Conservation (phyloP, 1,140 invertebrate species). For the Neelides sp. region DNA sequence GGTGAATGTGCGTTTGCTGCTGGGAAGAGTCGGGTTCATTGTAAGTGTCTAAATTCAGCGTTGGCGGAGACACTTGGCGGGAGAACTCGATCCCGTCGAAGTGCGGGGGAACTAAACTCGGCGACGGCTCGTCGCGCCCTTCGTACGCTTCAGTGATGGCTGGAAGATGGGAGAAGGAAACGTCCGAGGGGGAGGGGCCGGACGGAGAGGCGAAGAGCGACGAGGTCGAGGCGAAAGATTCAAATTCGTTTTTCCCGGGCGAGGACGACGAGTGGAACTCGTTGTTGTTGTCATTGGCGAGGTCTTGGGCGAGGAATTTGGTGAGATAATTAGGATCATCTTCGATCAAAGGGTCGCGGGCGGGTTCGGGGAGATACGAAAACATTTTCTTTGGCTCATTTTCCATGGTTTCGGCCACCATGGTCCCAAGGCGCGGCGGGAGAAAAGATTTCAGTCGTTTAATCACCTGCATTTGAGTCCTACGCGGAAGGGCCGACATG, state of each 20-base stretch:
- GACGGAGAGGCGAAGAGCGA: neutral
- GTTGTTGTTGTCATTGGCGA: conserved; percentile 1
- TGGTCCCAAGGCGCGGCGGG: conserved; percentile 13
- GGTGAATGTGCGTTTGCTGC: neutral
- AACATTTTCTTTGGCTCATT: conserved; percentile 21
- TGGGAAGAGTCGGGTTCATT: neutral
- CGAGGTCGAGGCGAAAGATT: conserved; percentile 4
- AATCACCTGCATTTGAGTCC: conserved; percentile 27
- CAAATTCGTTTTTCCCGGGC: conserved; percentile 10
- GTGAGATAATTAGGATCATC: conserved; percentile 8
- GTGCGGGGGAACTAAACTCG: too few relatives aligned
- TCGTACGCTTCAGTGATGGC: too few relatives aligned
- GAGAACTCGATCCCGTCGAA: neutral
- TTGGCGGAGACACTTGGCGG: neutral
- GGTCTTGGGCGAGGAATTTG: neutral
- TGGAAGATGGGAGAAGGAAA: too few relatives aligned
- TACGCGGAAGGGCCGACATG: conserved; percentile 26
- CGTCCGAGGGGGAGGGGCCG: neutral
- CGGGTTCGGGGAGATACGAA: conserved; percentile 25
- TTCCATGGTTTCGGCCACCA: conserved; percentile 19
- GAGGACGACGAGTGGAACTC: neutral
- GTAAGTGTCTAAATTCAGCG: conserved; percentile 7
- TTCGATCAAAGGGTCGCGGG: conserved; percentile 22
- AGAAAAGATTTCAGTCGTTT: conserved; percentile 20
- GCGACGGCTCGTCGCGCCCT: too few relatives aligned